Percentiles rank a stretch among this genome's conserved stretches.
Evolutionary conservation across 2,888 invertebrate species (phyloP).

Genomic region (Cephus pulcher): DNA sequence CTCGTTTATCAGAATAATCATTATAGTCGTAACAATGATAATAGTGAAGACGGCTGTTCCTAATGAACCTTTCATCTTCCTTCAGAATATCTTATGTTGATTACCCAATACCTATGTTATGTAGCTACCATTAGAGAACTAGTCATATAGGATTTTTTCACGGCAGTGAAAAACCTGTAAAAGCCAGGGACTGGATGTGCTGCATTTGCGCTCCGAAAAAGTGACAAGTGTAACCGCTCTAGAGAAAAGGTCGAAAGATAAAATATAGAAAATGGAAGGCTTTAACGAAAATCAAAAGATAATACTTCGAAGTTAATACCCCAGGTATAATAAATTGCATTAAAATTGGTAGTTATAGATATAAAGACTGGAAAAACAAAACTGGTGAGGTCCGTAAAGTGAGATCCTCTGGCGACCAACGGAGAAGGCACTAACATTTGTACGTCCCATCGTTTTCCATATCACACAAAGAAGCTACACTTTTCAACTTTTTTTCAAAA

Average conservation of each 20-base stretch:
- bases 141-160: not conserved
- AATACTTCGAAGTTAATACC: no score
- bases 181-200: not conserved
- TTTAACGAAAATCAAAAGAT: not conserved
- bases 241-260: not conserved
- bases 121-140: not conserved
- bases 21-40: not conserved
- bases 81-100: not conserved
- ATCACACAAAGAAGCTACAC: not conserved
- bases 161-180: not conserved
- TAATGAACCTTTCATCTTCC: not conserved
- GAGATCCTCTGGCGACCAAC: not conserved
- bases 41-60: not conserved
- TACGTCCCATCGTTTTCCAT: not conserved
- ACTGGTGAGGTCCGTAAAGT: not conserved
- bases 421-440: slow-evolving; percentile 4
- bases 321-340: not conserved
- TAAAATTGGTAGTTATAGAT: not conserved
- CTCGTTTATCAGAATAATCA: not conserved
- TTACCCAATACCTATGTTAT: not conserved
- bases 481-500: not conserved
- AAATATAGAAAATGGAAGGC: not conserved
- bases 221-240: not conserved
- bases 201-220: not conserved
- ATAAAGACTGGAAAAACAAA: not conserved